Evolutionary conservation across 1,140 invertebrate genomes (phyloP).

Genomic region (Drosophila erecta): DNA sequence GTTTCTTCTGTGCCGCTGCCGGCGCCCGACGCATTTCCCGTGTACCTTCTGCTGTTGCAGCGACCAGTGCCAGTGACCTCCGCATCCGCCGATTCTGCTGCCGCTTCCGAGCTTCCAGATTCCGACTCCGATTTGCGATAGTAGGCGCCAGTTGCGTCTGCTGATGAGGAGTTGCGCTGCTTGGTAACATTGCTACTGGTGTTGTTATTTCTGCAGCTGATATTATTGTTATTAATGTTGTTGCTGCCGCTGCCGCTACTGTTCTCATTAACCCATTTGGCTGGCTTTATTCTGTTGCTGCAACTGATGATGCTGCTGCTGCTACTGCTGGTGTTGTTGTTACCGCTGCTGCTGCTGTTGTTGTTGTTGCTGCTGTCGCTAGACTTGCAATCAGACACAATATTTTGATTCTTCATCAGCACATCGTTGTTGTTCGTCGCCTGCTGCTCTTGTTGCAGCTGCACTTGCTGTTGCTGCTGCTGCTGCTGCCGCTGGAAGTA

Average conservation of each 20-base stretch:
- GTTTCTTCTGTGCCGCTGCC: not conserved
- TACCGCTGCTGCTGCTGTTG: slow-evolving; percentile 14
- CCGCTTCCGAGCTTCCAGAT: slow-evolving; percentile 7
- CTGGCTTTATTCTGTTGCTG: not conserved
- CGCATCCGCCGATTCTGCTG: slow-evolving; percentile 6
- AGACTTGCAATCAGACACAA: slow-evolving; percentile 38
- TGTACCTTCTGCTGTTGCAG: not conserved
- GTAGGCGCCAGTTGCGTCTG: slow-evolving; percentile 40
- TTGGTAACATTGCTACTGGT: slow-evolving; percentile 9
- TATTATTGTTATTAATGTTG: slow-evolving; percentile 1
- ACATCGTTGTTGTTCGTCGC: slow-evolving; percentile 57
- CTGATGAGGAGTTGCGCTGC: slow-evolving; percentile 49
- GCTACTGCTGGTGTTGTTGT: slow-evolving; percentile 18
- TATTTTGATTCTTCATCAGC: slow-evolving; percentile 63
- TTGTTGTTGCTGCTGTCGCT: slow-evolving; percentile 51
- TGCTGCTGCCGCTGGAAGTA: slow-evolving; percentile 44
- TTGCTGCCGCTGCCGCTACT: slow-evolving; percentile 5
- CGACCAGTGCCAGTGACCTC: not conserved
- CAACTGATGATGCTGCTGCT: slow-evolving; percentile 23
- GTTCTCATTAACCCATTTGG: slow-evolving; percentile 26
- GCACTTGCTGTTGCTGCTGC: slow-evolving; percentile 23
- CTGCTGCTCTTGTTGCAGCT: slow-evolving; percentile 24
- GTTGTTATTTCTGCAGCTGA: slow-evolving; percentile 18
- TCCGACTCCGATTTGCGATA: slow-evolving; percentile 48
- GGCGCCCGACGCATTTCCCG: slow-evolving; percentile 1